Base-by-base conservation (phyloP, 37 sponge, comb jelly and placozoan species). In the Dysidea cf. avara region DNA sequence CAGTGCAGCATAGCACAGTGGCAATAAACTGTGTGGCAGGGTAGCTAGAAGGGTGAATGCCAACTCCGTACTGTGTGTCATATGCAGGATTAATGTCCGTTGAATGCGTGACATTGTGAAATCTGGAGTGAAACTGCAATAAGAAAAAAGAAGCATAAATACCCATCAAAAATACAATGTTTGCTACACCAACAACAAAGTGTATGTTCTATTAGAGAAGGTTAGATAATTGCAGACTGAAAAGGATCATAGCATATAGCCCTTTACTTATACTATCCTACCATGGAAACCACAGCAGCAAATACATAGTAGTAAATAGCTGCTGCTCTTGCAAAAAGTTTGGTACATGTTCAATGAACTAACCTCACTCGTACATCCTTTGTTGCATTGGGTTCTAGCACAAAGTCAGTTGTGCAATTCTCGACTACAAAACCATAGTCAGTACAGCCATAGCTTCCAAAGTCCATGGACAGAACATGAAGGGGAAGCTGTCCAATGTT, bases 51-150 rank as follows among this genome's bases (percentile, higher is more conserved):
- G 72, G 40, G 82, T 83, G 61, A 76, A 91, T 32, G 51, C 43
- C 2, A 91, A 52, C 29, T 55, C 56, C 2, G 58, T 47, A 1
- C 71, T 75, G 25, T 37, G 54, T 22, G 29, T 29, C 17, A 75
- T 78, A 30, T 83, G 68, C 24, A 91, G 14, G 26, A 58, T 51
- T 0, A 91, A 80, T 26, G 66, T 74, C 35, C 38, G 71, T 9
- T 75, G 71, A 24, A 91, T 71, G 37, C 67, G 88, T 25, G 92
- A 87, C 43, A 91, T 63, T 36, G 87, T 91, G 76, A 75, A 91
- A 66, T 86, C 87, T 4, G 92, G 86, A 24, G 63, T 73, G 39
- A 69, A 82, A 32, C 87, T 91, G 49, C 39, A 59, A 1, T 21
- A 4, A 74, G 71, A 14, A 26, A 25, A 56, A 5, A 46, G 24